These are phyloP conservation scores for Physocephala rufipes DNA, from an alignment of 2,888 invertebrate genomes.

Conservation along the genomic window DNA sequence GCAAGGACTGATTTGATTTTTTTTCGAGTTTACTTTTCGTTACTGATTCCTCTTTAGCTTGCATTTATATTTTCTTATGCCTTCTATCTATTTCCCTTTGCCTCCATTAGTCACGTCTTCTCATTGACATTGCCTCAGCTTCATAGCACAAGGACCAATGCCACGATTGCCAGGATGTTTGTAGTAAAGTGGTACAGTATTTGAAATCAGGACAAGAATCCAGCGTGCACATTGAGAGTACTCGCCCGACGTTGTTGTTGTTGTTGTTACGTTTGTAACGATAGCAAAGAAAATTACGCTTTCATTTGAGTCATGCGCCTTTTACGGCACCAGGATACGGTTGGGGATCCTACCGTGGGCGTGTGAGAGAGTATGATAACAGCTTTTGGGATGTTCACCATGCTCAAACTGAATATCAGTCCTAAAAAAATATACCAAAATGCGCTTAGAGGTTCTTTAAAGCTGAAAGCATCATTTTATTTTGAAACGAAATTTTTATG, in stretches of 20 bases:
- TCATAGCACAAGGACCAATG: conserved; percentile 39
- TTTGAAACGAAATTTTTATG: background rate
- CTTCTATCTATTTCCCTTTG: conserved; percentile 30
- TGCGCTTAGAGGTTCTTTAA: background rate
- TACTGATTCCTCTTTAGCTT: background rate
- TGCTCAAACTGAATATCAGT: background rate
- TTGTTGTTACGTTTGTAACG: too few relatives aligned
- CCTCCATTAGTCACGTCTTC: conserved; percentile 37
- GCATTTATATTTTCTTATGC: conserved; percentile 12
- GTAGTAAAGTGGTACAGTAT: background rate
- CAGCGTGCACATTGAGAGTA: conserved; percentile 19
- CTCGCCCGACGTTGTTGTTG: too few relatives aligned
- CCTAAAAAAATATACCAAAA: background rate
- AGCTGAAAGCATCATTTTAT: background rate
- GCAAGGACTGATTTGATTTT: conserved; percentile 26
- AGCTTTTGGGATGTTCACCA: background rate
- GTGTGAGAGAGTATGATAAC: background rate
- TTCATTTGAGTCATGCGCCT: conserved; percentile 12
- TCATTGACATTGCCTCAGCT: conserved; percentile 50
- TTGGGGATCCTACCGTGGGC: background rate
- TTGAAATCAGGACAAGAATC: background rate
- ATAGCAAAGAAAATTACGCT: conserved; percentile 13
- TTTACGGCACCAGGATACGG: conserved; percentile 25
- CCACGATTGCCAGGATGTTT: conserved; percentile 30
- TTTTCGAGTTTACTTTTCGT: conserved; percentile 38